A percentile compares a stretch with the other conserved stretches of the same genome.
Evolutionary conservation across 2,113 vertebrate genomes (phyloP).

Genomic region (Pterocles gutturalis): DNA sequence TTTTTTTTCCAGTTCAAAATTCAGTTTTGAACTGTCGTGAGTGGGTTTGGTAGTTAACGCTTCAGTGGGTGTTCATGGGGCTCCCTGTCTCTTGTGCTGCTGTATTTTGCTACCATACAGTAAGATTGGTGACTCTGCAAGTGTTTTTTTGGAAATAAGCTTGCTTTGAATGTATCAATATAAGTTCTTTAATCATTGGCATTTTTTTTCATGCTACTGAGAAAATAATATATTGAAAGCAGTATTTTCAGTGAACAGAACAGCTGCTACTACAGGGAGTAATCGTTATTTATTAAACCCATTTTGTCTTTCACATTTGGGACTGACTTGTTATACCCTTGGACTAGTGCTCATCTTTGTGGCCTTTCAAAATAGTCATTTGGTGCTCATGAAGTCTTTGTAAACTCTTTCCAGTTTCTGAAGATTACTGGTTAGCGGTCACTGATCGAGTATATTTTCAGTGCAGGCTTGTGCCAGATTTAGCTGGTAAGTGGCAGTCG

Average conservation of each 20-base stretch:
- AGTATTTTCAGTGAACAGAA: background rate
- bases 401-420: background rate
- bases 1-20: background rate
- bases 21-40: background rate
- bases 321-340: background rate
- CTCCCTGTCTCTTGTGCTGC: background rate
- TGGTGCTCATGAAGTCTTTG: background rate
- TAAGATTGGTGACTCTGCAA: background rate
- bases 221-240: background rate
- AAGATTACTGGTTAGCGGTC: background rate
- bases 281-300: background rate
- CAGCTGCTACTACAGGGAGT: background rate
- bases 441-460: background rate
- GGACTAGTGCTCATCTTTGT: background rate
- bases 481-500: background rate
- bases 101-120: background rate
- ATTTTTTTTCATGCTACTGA: background rate
- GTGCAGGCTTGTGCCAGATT: constrained; percentile 20
- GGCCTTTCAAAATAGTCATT: background rate
- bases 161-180: background rate
- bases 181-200: background rate
- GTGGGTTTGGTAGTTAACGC: background rate
- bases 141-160: background rate
- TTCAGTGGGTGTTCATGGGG: accelerated
- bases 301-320: background rate